Evolutionary conservation across 1,140 invertebrate genomes (phyloP).

Genomic region (Eueides isabella): DNA sequence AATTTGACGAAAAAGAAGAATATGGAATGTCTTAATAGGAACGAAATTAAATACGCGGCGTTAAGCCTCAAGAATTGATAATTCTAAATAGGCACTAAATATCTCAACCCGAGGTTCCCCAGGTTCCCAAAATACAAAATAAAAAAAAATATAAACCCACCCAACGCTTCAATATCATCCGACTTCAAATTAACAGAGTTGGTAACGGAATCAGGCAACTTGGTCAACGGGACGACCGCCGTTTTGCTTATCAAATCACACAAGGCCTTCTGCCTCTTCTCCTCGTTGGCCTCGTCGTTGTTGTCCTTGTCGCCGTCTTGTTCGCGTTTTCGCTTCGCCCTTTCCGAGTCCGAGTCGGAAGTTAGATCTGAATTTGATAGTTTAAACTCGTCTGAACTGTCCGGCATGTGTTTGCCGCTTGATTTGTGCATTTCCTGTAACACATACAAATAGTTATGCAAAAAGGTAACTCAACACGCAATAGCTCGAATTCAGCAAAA

Average conservation of each 20-base stretch:
- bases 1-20: no score
- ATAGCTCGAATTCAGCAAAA: no score
- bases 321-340: slow-evolving; percentile 42
- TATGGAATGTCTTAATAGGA: no score
- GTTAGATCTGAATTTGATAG: slow-evolving; percentile 56
- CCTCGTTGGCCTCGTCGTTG: slow-evolving; percentile 36
- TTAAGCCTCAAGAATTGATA: no score
- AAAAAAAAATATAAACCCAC: neutral
- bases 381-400: slow-evolving; percentile 81
- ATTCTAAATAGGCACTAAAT: no score
- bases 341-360: slow-evolving; percentile 61
- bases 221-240: slow-evolving; percentile 68
- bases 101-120: no score
- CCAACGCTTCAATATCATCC: slow-evolving; percentile 57
- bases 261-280: slow-evolving; percentile 44
- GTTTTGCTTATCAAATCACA: slow-evolving; percentile 61
- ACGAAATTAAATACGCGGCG: no score
- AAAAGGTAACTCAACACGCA: no score
- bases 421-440: slow-evolving; percentile 79
- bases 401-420: slow-evolving; percentile 80
- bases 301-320: neutral
- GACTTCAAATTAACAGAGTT: slow-evolving; percentile 45
- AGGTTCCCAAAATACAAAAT: no score
- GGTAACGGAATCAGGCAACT: slow-evolving; percentile 57
- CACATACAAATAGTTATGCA: no score